Evolutionary conservation across 2,797 vertebrate species (phyloP), one percentile per base, ranked within the genome.

Genomic region (Podargus strigoides): DNA sequence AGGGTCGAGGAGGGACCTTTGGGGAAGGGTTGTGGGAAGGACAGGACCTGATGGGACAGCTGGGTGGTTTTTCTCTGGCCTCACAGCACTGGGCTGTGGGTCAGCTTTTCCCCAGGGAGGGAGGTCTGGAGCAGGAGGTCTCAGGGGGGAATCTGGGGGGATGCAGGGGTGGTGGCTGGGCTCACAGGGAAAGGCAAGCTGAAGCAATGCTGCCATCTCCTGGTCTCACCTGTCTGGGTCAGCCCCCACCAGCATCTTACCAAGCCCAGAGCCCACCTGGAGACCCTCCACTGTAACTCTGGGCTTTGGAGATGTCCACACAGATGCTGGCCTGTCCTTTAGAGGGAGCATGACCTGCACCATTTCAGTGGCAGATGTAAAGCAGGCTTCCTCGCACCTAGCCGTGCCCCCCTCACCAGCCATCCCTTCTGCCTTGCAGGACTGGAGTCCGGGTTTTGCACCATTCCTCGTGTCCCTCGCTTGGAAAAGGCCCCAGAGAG

Each of bases 401-500:
- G 14, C 63, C 4, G 0, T 26, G 16, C 50, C 34, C 32, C 22
- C 3, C 67, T 96, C 78, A 96, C 55, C 58, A 46, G 30, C 52
- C 37, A 8, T 76, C 79, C 49, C 53, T 91, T 94, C 79, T 87
- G 47, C 76, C 39, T 96, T 26, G 17, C 94, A 99, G 99, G 98
- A 64, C 95, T 98, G 39, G 98, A 98, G 88, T 99, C 99, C 0
- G 98, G 99, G 19, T 99, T 99, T 73, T 98, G 98, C 93, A 99
- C 99, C 47, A 98, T 99, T 89, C 98, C 99, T 50, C 99, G 98
- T 7, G 93, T 97, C 64, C 98, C 99, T 37, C 98, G 98, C 36
- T 81, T 97, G 2, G 99, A 99, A 80, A 98, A 98, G 90, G 72
- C 98, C 73, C 98, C 97, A 12, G 84, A 95, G 39, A 90, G 82